Evolutionary conservation across 2,797 vertebrate genomes (phyloP), one percentile per base, ranked within the genome.

Genomic region (Crenuchus spilurus): DNA sequence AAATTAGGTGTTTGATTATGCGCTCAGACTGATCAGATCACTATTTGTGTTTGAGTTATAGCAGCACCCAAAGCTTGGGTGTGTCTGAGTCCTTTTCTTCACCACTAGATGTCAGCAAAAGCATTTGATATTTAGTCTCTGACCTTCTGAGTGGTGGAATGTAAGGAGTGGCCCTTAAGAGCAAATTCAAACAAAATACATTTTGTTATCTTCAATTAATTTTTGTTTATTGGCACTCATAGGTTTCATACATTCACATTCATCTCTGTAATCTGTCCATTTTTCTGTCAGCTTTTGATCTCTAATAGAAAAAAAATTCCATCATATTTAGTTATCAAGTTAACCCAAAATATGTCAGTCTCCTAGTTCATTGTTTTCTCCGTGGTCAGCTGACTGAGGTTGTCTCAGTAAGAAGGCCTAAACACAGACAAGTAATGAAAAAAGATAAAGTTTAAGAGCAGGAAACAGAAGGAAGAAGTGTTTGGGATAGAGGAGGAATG

Each of bases 21-120:
- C 4, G 31, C 5, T 55, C n/a, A 20, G 33, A 30, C 58, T 48
- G 66, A 63, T 70, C 46, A 48, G 28, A 46, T 55, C 16, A 24
- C 4, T 26, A 14, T 24, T 42, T 20, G 33, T 60, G 11, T 18
- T 22, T 60, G 7, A 1, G 26, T 55, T 16, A 10, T 16, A 16
- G 58, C 22, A 11, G 16, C 37, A 20, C 14, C 39, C 1, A 26
- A 42, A 6, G 13, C 37, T 62, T 26, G 58, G 58, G 44, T 49
- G 42, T 66, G 63, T 66, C 41, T 13, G 22, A 16, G 52, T 57
- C 39, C 6, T 68, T 33, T 10, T 54, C 4, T 6, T n/a, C 8
- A 41, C 74, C 82, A 66, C 76, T 72, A 81, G 82, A 74, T 74
- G 76, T 76, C 79, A 83, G 76, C 75, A 77, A 64, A 39, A 44